phyloP scores from a whole-genome alignment of 2,888 invertebrate species.

The Neoascia interrupta region DNA sequence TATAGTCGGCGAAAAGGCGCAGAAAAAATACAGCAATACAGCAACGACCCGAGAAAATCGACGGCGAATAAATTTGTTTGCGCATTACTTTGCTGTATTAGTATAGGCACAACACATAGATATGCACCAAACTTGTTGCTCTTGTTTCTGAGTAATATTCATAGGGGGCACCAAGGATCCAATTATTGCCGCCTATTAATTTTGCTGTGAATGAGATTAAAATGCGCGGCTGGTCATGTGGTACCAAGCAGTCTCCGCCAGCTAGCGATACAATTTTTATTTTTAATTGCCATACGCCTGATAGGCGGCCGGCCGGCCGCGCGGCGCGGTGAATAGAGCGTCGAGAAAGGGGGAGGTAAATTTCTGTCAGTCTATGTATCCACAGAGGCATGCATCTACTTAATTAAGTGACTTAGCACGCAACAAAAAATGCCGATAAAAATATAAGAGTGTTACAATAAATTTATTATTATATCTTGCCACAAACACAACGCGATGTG shows the following conservation, averaged over 20 bases:
- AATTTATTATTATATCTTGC: slow-evolving; percentile 36
- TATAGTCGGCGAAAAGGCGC: neutral
- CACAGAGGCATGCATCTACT: slow-evolving; percentile 48
- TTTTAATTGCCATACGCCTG: neutral
- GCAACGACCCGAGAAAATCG: slow-evolving; percentile 32
- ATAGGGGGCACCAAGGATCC: slow-evolving; percentile 50
- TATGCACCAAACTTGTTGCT: slow-evolving; percentile 55
- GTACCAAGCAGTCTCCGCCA: slow-evolving; percentile 64
- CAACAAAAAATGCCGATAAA: slow-evolving; percentile 59
- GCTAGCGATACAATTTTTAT: slow-evolving; percentile 5
- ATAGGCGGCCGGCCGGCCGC: neutral
- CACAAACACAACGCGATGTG: neutral
- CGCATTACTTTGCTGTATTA: too few relatives aligned
- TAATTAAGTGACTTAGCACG: slow-evolving; percentile 61
- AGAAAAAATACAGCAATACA: neutral
- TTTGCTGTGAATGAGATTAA: slow-evolving; percentile 59
- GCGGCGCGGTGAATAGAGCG: too few relatives aligned
- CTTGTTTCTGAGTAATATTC: slow-evolving; percentile 53
- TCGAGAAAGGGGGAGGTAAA: too few relatives aligned
- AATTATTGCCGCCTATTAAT: slow-evolving; percentile 66
- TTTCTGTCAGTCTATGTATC: neutral
- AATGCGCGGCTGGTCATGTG: slow-evolving; percentile 43
- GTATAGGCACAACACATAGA: neutral
- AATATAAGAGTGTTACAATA: slow-evolving; percentile 57
- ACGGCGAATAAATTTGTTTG: slow-evolving; percentile 29